Percentiles rank a stretch among this genome's conserved stretches.
Evolutionary conservation across 2,113 vertebrate species (phyloP).

Genomic region (Aldabrachelys gigantea): DNA sequence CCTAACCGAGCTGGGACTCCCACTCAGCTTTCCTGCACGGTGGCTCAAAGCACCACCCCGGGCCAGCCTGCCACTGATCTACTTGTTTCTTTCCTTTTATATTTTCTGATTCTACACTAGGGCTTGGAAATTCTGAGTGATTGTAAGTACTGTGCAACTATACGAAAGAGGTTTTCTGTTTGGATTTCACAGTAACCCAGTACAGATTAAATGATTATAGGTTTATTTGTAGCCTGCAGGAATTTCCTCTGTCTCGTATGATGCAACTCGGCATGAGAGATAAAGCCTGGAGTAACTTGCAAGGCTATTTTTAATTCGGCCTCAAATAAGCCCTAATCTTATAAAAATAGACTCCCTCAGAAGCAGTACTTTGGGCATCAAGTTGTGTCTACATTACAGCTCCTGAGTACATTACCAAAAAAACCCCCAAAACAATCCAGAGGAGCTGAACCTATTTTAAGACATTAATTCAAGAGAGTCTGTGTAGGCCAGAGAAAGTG

Average conservation of each 20-base stretch:
- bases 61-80: not conserved
- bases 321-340: slow-evolving; percentile 46
- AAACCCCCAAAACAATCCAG: not conserved
- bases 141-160: not conserved
- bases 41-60: not conserved
- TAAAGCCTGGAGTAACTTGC: slow-evolving; percentile 55
- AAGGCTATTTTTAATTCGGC: slow-evolving; percentile 63
- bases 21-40: not conserved
- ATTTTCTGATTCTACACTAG: not conserved
- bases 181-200: slow-evolving; percentile 35
- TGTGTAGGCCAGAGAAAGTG: not conserved
- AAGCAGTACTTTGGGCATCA: not conserved
- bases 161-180: not conserved
- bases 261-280: slow-evolving; percentile 49
- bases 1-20: accelerated
- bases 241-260: slow-evolving; percentile 51
- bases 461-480: not conserved
- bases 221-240: slow-evolving; percentile 60
- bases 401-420: not conserved
- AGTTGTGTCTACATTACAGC: not conserved
- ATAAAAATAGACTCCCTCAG: not conserved
- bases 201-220: slow-evolving; percentile 66
- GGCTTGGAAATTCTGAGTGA: slow-evolving; percentile 1
- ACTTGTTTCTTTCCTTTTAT: not conserved
- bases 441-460: not conserved